Percentiles rank a stretch among this genome's conserved stretches.
phyloP scores from a whole-genome alignment of 1,140 invertebrate species.

The Scaptomyza pallida region DNA sequence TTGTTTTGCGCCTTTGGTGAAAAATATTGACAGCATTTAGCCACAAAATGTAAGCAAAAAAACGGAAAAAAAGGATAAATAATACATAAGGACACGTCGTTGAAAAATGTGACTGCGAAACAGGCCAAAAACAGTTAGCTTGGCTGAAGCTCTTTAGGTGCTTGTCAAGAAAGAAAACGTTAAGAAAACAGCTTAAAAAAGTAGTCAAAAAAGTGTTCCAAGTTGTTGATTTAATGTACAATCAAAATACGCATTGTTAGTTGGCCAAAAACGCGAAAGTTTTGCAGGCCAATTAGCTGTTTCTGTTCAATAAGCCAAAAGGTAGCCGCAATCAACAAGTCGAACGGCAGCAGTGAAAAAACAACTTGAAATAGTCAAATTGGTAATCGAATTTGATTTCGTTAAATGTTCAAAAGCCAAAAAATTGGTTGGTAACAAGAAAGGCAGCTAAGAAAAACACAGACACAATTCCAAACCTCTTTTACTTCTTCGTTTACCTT shows the following conservation, averaged over 20 bases:
- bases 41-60: constrained; percentile 56
- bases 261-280: neutral
- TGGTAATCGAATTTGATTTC: constrained; percentile 64
- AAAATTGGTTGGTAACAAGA: constrained; percentile 20
- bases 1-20: constrained; percentile 74
- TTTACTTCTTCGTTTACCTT: constrained; percentile 47
- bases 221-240: neutral
- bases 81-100: constrained; percentile 10
- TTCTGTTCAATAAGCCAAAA: constrained; percentile 20
- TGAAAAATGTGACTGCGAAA: neutral
- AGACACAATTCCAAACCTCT: constrained; percentile 1
- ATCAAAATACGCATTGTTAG: neutral
- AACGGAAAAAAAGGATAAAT: constrained; percentile 32
- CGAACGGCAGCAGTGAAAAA: constrained; percentile 49
- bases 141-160: neutral
- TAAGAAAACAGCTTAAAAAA: neutral
- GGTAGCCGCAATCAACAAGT: constrained; percentile 19
- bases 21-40: constrained; percentile 78
- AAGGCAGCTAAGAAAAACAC: constrained; percentile 20
- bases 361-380: constrained; percentile 76
- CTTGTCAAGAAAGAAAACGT: neutral
- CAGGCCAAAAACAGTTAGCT: neutral
- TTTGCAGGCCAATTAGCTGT: constrained; percentile 20
- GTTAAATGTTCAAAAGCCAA: constrained; percentile 7
- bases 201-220: neutral